Conservation (phyloP, 2,888 invertebrate species). For the Cactoblastis cactorum region DNA sequence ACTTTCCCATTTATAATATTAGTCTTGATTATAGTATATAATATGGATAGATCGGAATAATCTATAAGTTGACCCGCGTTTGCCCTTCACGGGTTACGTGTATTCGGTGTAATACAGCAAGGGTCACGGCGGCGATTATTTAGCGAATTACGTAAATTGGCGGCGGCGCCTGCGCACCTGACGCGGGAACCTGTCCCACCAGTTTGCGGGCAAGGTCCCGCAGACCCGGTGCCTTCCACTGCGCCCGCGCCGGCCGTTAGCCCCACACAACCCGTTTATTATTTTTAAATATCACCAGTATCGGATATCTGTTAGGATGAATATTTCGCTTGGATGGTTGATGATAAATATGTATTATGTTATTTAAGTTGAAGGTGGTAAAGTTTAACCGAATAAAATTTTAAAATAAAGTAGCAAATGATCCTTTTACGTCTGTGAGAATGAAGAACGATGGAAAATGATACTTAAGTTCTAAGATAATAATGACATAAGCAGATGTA, state of each 20-base stretch:
- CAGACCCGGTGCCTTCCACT: conserved; percentile 36
- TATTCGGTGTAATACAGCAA: neutral
- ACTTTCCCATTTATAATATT: too few relatives aligned
- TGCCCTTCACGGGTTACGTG: neutral
- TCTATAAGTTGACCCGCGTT: neutral
- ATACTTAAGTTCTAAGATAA: too few relatives aligned
- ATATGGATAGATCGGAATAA: too few relatives aligned
- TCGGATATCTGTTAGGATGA: neutral
- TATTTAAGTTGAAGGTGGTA: too few relatives aligned
- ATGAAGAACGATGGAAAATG: too few relatives aligned
- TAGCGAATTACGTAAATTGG: conserved; percentile 52
- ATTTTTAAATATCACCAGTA: conserved; percentile 25
- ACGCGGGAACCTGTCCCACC: conserved; percentile 40
- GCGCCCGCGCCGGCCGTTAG: conserved; percentile 36
- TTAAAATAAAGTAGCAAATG: too few relatives aligned
- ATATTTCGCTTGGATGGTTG: neutral
- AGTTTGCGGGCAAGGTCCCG: conserved; percentile 68
- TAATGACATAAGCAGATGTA: too few relatives aligned
- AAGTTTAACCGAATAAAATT: too few relatives aligned
- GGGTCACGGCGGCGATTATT: conserved; percentile 36
- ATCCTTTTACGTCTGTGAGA: too few relatives aligned
- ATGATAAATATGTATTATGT: neutral
- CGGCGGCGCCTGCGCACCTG: conserved; percentile 34
- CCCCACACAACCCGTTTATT: conserved; percentile 43
- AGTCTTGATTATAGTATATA: too few relatives aligned